Conservation (phyloP, 2,888 invertebrate genomes). For the Sphaerophoria taeniata region DNA sequence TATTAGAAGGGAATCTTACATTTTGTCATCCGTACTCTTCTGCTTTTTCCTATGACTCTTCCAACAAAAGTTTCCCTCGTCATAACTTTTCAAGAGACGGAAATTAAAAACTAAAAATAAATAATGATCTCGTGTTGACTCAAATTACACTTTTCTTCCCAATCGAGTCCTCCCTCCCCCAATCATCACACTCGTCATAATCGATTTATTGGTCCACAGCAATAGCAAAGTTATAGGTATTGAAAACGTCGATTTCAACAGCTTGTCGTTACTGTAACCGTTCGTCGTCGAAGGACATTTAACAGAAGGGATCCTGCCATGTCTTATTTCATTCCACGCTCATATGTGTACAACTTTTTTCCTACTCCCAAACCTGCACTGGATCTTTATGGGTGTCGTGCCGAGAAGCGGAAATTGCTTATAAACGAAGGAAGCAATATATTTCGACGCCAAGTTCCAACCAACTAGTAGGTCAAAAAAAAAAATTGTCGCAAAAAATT, state of each 20-base stretch:
- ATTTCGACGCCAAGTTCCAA: slow-evolving; percentile 58
- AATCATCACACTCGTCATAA: neutral
- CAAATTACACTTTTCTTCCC: slow-evolving; percentile 61
- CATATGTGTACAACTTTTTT: slow-evolving; percentile 32
- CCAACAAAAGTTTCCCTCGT: slow-evolving; percentile 23
- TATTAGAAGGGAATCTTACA: no score
- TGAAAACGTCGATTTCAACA: slow-evolving; percentile 39
- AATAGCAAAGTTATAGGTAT: slow-evolving; percentile 53
- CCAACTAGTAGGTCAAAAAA: slow-evolving; percentile 63
- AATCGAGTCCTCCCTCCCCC: slow-evolving; percentile 15
- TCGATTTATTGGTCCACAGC: slow-evolving; percentile 66
- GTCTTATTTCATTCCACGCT: neutral
- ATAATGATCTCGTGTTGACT: slow-evolving; percentile 56
- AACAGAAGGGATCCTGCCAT: slow-evolving; percentile 55
- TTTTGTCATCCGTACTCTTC: no score
- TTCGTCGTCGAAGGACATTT: slow-evolving; percentile 36
- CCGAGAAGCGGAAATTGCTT: slow-evolving; percentile 73
- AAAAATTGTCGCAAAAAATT: slow-evolving; percentile 67
- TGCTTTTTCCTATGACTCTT: no score
- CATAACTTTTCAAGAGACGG: slow-evolving; percentile 45
- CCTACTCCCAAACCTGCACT: slow-evolving; percentile 13
- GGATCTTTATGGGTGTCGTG: slow-evolving; percentile 67
- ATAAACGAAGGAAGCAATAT: slow-evolving; percentile 73
- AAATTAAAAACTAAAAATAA: slow-evolving; percentile 74
- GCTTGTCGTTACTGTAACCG: no score